Conservation (phyloP, 30 jellyfish, hydroid and myxozoan species). For the Catostylus mosaicus region DNA sequence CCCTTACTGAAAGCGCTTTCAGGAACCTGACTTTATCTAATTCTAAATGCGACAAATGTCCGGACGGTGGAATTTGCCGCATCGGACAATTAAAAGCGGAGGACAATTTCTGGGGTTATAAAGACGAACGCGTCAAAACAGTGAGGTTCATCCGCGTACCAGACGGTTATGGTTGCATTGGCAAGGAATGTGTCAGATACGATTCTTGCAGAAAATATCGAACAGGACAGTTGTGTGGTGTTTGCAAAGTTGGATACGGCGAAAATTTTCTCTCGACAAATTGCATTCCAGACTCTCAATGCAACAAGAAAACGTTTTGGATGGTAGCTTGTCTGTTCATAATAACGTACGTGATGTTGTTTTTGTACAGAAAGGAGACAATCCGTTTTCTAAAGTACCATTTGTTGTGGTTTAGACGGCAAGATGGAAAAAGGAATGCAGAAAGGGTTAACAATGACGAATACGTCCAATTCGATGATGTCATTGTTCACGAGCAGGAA, state of each 20-base stretch:
- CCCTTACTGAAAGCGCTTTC: constrained; percentile 6
- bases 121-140: background rate
- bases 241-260: constrained; percentile 38
- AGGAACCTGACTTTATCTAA: background rate
- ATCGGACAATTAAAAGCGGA: constrained; percentile 8
- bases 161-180: constrained; percentile 40
- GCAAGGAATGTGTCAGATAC: constrained; percentile 25
- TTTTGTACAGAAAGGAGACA: constrained; percentile 23
- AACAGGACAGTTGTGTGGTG: constrained; percentile 32
- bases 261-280: constrained; percentile 23
- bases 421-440: background rate
- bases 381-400: background rate
- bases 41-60: constrained; percentile 22
- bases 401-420: constrained; percentile 1
- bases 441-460: background rate
- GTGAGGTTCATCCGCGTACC: constrained; percentile 24
- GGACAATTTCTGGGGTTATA: constrained; percentile 56
- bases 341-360: constrained; percentile 1
- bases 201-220: constrained; percentile 43
- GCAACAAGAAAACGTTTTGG: constrained; percentile 42
- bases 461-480: background rate
- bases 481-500: background rate
- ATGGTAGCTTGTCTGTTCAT: background rate
- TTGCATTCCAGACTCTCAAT: constrained; percentile 16
- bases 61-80: constrained; percentile 46